These are phyloP conservation scores for Magallana ariakensis DNA, from an alignment of 1,140 invertebrate genomes.

Conservation along the genomic window DNA sequence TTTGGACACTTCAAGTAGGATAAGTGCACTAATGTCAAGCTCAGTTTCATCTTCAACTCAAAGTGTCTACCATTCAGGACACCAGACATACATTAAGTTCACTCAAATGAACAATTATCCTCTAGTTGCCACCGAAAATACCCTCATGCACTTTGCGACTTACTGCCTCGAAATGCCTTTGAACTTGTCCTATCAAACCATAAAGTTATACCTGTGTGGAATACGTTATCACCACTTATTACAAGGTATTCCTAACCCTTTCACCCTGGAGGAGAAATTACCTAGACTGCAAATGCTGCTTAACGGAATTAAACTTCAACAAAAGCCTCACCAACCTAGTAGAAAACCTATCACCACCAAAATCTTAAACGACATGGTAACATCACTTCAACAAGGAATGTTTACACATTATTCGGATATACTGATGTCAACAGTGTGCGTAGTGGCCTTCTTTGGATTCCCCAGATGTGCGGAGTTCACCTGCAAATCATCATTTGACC, in stretches of 20 bases:
- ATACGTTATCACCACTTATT: background rate
- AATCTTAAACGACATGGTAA: background rate
- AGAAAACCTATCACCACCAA: background rate
- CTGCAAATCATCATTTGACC: background rate
- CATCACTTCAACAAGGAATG: background rate
- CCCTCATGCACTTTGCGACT: constrained; percentile 17
- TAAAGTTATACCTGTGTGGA: constrained; percentile 8
- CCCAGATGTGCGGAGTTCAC: constrained; percentile 46
- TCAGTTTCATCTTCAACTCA: background rate
- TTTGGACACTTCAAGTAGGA: background rate
- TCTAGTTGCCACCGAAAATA: background rate
- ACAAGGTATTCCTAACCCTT: constrained; percentile 1
- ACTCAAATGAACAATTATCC: background rate
- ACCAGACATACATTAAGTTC: background rate
- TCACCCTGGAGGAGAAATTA: background rate
- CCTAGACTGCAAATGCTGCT: background rate
- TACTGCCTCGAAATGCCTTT: background rate
- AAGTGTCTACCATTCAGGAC: background rate
- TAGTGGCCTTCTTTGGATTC: constrained; percentile 47
- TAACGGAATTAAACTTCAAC: background rate
- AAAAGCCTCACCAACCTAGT: background rate
- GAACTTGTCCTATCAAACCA: background rate
- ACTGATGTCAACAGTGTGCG: background rate
- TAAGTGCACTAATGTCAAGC: background rate
- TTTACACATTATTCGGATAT: background rate